A percentile compares a stretch with the other conserved stretches of the same genome.
These are phyloP conservation scores for Trachelus tabidus DNA, from an alignment of 2,888 invertebrate species.

Conservation along the genomic window DNA sequence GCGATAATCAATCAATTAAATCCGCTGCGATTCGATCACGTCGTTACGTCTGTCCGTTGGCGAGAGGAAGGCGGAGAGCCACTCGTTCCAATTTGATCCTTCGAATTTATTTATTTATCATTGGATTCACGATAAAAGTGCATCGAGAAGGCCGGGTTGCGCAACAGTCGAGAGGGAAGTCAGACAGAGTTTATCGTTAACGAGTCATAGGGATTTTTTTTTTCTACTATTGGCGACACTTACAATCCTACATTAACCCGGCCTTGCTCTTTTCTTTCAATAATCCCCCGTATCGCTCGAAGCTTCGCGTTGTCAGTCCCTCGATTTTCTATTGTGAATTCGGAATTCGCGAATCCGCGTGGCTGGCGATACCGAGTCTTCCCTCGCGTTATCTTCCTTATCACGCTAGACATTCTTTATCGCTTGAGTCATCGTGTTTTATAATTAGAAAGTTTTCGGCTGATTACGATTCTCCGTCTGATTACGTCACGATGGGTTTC, in stretches of 20 bases:
- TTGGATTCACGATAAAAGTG: slow-evolving; percentile 52
- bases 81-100: not conserved
- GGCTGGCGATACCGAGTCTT: slow-evolving; percentile 16
- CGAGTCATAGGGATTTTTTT: slow-evolving; percentile 17
- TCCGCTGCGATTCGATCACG: too few species aligned
- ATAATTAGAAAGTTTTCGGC: slow-evolving; percentile 23
- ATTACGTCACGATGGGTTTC: not conserved
- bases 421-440: slow-evolving; percentile 22
- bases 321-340: not conserved
- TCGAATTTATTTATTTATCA: slow-evolving; percentile 52
- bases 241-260: not conserved
- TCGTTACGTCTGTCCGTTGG: too few species aligned
- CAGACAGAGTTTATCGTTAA: slow-evolving; percentile 39
- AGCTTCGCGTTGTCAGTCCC: not conserved
- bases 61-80: too few species aligned
- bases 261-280: slow-evolving; percentile 1
- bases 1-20: too few species aligned
- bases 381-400: slow-evolving; percentile 23
- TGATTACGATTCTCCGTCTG: slow-evolving; percentile 4
- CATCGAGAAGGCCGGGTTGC: slow-evolving; percentile 47
- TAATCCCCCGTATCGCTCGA: not conserved
- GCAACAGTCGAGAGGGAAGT: slow-evolving; percentile 42
- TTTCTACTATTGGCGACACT: not conserved
- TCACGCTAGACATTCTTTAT: slow-evolving; percentile 11
- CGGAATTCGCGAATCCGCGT: not conserved